Conservation (phyloP, 23 tunicate species). For the Styela plicata region DNA sequence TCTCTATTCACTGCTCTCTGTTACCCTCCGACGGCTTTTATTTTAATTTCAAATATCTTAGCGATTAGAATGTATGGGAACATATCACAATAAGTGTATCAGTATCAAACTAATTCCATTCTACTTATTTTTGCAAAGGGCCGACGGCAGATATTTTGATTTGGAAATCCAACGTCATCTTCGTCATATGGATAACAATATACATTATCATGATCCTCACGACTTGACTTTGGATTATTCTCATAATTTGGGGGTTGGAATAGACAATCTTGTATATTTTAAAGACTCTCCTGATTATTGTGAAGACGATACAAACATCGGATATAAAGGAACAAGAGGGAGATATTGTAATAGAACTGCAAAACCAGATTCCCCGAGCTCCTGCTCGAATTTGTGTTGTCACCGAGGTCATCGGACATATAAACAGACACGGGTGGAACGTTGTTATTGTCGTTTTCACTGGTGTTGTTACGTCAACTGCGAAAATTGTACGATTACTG, state of each 20-base stretch:
- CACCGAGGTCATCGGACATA: slow-evolving; percentile 31
- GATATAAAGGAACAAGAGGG: slow-evolving; percentile 20
- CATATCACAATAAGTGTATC: too few species aligned
- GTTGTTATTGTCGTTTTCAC: slow-evolving; percentile 25
- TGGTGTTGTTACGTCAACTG: slow-evolving; percentile 31
- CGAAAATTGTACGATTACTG: slow-evolving; percentile 12
- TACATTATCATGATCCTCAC: not conserved
- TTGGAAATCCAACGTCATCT: not conserved
- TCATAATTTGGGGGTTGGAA: slow-evolving; percentile 11
- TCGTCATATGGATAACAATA: not conserved
- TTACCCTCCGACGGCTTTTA: too few species aligned
- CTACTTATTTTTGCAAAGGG: too few species aligned
- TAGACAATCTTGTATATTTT: slow-evolving; percentile 12
- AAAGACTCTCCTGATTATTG: slow-evolving; percentile 31
- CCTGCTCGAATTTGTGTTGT: slow-evolving; percentile 25
- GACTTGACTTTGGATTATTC: not conserved
- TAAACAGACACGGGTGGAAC: slow-evolving; percentile 16
- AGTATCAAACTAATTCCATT: too few species aligned
- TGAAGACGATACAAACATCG: not conserved
- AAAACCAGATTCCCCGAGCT: not conserved
- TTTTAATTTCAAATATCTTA: too few species aligned
- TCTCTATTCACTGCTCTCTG: too few species aligned
- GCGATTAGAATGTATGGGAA: too few species aligned
- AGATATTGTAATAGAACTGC: slow-evolving; percentile 15
- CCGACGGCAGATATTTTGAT: not conserved